Percentiles rank a stretch among this genome's conserved stretches.
phyloP scores from a whole-genome alignment of 2,113 vertebrate genomes.

The Cyprinodon variegatus region DNA sequence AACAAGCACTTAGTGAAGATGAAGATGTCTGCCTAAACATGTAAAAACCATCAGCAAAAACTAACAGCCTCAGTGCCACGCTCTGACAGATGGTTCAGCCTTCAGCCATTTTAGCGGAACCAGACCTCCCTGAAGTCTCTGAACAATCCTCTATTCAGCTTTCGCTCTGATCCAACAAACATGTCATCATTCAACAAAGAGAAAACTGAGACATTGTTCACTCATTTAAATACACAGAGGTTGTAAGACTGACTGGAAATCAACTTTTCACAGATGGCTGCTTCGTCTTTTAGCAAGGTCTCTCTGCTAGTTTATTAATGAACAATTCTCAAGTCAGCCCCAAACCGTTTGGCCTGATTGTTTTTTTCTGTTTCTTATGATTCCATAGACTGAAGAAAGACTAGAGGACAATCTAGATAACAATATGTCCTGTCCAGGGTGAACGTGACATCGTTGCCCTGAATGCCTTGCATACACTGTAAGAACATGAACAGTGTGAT shows the following conservation, averaged over 20 bases:
- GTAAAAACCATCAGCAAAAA: conserved; percentile 1
- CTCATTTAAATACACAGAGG: background rate
- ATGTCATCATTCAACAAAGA: conserved; percentile 33
- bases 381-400: background rate
- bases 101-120: conserved; percentile 16
- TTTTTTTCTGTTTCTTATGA: background rate
- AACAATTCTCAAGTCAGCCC: background rate
- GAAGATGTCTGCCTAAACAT: background rate
- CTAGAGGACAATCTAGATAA: no score
- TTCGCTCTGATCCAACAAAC: conserved; percentile 47
- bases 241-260: background rate
- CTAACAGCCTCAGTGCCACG: conserved; percentile 4
- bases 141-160: conserved; percentile 33
- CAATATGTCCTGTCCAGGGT: no score
- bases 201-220: background rate
- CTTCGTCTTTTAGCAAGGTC: background rate
- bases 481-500: no score
- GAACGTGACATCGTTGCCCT: no score
- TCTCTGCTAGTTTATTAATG: background rate
- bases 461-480: no score
- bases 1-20: conserved; percentile 35
- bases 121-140: conserved; percentile 22
- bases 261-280: background rate
- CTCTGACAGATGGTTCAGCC: background rate
- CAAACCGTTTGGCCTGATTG: background rate